phyloP scores from a whole-genome alignment of 2,888 invertebrate genomes.

The Zaprionus bogoriensis region DNA sequence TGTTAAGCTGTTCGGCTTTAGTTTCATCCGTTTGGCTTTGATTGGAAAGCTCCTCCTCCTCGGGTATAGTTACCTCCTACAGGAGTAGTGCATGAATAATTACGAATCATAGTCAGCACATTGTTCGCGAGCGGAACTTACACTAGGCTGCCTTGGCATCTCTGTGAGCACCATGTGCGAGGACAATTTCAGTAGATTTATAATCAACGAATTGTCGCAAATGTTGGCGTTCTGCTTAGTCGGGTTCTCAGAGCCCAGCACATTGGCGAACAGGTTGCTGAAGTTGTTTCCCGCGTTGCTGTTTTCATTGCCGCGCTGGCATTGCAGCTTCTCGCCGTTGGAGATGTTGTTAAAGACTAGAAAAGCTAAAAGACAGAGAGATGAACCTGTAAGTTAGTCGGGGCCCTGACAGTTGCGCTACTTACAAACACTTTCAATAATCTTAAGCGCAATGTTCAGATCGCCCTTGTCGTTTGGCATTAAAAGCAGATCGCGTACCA shows the following conservation, averaged over 20 bases:
- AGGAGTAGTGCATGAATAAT: not conserved
- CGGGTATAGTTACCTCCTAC: slow-evolving; percentile 83
- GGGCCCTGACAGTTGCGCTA: slow-evolving; percentile 34
- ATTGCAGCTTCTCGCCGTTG: slow-evolving; percentile 84
- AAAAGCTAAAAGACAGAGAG: no score
- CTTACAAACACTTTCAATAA: slow-evolving; percentile 88
- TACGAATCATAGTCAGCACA: not conserved
- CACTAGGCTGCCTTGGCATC: slow-evolving; percentile 83
- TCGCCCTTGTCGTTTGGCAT: slow-evolving; percentile 87
- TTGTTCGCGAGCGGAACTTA: slow-evolving; percentile 50
- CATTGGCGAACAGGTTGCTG: slow-evolving; percentile 90
- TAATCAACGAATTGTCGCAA: slow-evolving; percentile 88
- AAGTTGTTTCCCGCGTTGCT: slow-evolving; percentile 85
- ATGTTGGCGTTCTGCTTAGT: slow-evolving; percentile 87
- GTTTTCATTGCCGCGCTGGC: slow-evolving; percentile 83
- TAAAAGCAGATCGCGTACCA: slow-evolving; percentile 87
- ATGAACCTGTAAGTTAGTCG: no score
- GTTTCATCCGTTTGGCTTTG: slow-evolving; percentile 92
- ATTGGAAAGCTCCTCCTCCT: slow-evolving; percentile 82
- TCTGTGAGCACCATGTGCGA: slow-evolving; percentile 86
- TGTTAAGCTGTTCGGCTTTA: slow-evolving; percentile 88
- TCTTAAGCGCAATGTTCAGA: slow-evolving; percentile 88
- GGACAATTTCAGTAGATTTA: slow-evolving; percentile 88
- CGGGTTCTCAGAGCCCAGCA: slow-evolving; percentile 86
- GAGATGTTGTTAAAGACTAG: slow-evolving; percentile 84